Conservation (phyloP, 2,113 vertebrate species). For the Opisthocomus hoazin region DNA sequence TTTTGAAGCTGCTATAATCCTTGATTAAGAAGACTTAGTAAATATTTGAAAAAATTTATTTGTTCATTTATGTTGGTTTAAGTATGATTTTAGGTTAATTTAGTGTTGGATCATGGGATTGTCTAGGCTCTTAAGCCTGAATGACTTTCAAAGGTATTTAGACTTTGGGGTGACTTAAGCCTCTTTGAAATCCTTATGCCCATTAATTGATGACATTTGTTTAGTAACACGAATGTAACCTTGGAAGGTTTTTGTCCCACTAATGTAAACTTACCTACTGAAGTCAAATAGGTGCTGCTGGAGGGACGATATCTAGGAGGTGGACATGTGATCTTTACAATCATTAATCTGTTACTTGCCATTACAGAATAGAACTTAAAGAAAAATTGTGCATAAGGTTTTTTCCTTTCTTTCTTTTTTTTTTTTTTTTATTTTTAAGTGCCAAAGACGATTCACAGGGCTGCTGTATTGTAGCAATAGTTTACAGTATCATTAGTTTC, state of each 20-base stretch:
- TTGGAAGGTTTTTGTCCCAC: background rate
- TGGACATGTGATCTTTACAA: background rate
- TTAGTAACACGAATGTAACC: background rate
- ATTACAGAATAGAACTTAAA: background rate
- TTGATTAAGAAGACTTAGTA: background rate
- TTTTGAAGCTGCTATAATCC: background rate
- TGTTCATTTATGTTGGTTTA: background rate
- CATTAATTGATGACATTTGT: background rate
- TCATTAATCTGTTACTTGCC: background rate
- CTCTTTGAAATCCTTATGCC: background rate
- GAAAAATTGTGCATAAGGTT: background rate
- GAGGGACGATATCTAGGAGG: background rate
- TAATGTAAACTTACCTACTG: background rate
- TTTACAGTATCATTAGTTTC: background rate
- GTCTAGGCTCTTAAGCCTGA: background rate
- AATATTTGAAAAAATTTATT: background rate
- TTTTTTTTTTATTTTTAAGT: background rate
- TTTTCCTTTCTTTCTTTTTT: fast-evolving
- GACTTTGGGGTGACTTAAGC: background rate
- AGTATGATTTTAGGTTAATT: background rate
- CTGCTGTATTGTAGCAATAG: background rate
- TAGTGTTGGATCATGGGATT: background rate
- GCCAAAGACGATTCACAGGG: background rate
- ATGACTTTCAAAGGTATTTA: background rate
- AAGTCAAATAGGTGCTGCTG: background rate